These are phyloP conservation scores for Micrasema longulum DNA, from an alignment of 1,140 invertebrate species.

Conservation along the genomic window DNA sequence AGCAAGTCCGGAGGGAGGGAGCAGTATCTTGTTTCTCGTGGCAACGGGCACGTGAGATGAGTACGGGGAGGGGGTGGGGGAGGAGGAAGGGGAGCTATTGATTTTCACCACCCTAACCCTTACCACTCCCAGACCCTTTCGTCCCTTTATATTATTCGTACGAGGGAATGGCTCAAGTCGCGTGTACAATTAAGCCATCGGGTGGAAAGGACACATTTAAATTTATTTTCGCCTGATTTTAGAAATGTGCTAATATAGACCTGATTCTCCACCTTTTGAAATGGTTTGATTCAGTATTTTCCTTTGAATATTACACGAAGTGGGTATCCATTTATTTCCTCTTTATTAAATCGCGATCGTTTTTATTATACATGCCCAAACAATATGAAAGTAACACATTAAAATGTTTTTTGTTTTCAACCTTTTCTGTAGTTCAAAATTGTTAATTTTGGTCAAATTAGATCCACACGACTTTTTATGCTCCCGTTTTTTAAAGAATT, in stretches of 20 bases:
- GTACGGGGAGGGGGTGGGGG: background rate
- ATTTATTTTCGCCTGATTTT: conserved; percentile 17
- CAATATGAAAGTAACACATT: too few species aligned
- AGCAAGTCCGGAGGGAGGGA: background rate
- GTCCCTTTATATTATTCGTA: background rate
- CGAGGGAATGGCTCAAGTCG: conserved; percentile 8
- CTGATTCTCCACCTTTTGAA: background rate
- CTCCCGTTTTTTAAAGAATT: too few species aligned
- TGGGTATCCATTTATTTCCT: too few species aligned
- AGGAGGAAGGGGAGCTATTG: conserved; percentile 14
- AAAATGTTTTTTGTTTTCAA: too few species aligned
- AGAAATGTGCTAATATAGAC: background rate
- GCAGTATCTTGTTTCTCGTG: conserved; percentile 26
- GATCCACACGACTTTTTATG: too few species aligned
- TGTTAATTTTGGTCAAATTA: too few species aligned
- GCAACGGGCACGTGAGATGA: conserved; percentile 30
- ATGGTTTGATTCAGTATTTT: too few species aligned
- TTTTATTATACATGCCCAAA: too few species aligned
- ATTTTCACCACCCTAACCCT: conserved; percentile 17
- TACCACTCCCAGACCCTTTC: conserved; percentile 14
- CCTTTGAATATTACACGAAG: too few species aligned
- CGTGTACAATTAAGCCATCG: conserved; percentile 27
- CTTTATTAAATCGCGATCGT: too few species aligned
- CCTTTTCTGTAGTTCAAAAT: too few species aligned
- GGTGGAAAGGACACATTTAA: conserved; percentile 11